Evolutionary conservation across 2,888 invertebrate species (phyloP).

Genomic region (Xestia xanthographa): DNA sequence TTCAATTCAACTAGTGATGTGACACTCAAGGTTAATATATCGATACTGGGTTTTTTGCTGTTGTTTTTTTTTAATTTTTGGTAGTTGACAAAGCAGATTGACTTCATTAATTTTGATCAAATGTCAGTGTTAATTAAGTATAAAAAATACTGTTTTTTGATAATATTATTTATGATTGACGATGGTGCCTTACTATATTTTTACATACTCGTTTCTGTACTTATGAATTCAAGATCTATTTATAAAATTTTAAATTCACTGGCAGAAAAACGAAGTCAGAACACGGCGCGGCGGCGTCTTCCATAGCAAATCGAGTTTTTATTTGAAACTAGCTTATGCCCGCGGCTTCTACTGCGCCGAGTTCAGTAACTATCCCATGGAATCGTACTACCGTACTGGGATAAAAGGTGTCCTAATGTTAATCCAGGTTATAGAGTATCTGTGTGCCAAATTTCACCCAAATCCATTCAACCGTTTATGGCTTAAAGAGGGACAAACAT

Average conservation of each 20-base stretch:
- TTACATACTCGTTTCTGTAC: slow-evolving; percentile 3
- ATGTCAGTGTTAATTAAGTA: slow-evolving; percentile 35
- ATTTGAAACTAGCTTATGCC: too few relatives aligned
- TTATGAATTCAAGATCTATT: neutral
- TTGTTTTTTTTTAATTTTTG: neutral
- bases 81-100: slow-evolving; percentile 1
- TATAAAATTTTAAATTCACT: neutral
- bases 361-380: too few relatives aligned
- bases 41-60: slow-evolving; percentile 43
- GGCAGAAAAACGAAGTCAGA: neutral
- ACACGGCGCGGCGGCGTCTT: too few relatives aligned
- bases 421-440: too few relatives aligned
- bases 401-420: too few relatives aligned
- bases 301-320: neutral
- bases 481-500: too few relatives aligned
- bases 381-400: too few relatives aligned
- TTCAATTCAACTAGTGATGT: slow-evolving; percentile 64
- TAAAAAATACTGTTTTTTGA: neutral
- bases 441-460: too few relatives aligned
- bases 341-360: too few relatives aligned
- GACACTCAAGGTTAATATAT: slow-evolving; percentile 65
- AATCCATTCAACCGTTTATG: too few relatives aligned
- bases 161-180: slow-evolving; percentile 13
- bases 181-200: slow-evolving; percentile 7
- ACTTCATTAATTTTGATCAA: slow-evolving; percentile 42